A percentile compares a stretch with the other conserved stretches of the same genome.
Conservation (phyloP, 2,113 vertebrate genomes). For the Chroicocephalus ridibundus region DNA sequence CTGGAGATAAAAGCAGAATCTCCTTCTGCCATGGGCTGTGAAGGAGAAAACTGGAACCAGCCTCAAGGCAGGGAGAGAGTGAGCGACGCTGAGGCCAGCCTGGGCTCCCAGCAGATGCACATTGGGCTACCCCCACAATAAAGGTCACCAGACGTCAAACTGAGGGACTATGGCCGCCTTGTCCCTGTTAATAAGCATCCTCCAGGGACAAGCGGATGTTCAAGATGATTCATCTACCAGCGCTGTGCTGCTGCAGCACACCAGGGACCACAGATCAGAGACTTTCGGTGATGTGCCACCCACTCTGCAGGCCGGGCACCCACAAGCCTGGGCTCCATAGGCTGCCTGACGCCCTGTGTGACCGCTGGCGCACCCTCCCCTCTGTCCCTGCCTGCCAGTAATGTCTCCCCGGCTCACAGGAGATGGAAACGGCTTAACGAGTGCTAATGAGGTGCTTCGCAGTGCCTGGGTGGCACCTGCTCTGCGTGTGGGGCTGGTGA, state of each 20-base stretch:
- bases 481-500: not conserved
- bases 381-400: not conserved
- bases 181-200: not conserved
- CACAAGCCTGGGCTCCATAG: not conserved
- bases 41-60: not conserved
- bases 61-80: no score
- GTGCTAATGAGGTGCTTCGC: not conserved
- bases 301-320: not conserved
- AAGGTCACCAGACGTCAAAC: not conserved
- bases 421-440: not conserved
- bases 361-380: fast-evolving
- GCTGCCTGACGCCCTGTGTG: not conserved
- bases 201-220: not conserved
- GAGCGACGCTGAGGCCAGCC: not conserved
- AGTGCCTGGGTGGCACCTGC: not conserved
- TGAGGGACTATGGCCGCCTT: not conserved
- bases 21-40: not conserved
- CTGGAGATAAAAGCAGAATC: not conserved
- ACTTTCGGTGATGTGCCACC: not conserved
- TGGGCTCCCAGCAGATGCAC: not conserved
- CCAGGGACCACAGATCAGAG: no score
- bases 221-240: not conserved
- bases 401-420: not conserved
- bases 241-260: not conserved
- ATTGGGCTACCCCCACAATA: not conserved